Base-by-base conservation (phyloP, 2,113 vertebrate genomes). In the Dromaius novaehollandiae region DNA sequence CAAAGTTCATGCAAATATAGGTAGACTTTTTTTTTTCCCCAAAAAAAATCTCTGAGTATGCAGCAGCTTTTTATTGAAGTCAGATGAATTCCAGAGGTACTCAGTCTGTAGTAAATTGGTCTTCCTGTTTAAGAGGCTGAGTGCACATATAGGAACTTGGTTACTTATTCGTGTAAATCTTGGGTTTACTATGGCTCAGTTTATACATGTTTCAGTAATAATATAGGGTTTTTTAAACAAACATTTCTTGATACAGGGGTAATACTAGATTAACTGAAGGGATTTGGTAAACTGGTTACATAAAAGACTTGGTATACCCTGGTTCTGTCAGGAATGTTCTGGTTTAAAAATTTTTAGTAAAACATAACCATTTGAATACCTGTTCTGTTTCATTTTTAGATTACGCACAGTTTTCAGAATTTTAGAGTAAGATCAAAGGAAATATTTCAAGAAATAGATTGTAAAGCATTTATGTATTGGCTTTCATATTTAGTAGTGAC, bases 401-500 rank as follows among this genome's bases (percentile, higher is more conserved):
- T 70, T 77, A 40, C 25, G 79, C 0, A 2, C 8, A 5, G 8
- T 86, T 91, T 78, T 82, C 36, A 68, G 42, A 68, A 55, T 87
- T 78, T 81, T 38, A 71, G 10, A 30, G 56, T 83, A 55, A 83
- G 40, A 36, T 83, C 8, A 77, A 90, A 74, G 36, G 44, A 91
- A 46, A n/a, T 82, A 78, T 13, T 86, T 76, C 8, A 79, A 75
- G 50, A 84, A 83, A 58, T 36, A 70, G n/a, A 19, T 36, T 0
- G 0, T 38, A 46, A 40, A 48, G 28, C 9, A 55, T 80, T 69
- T 91, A 30, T 24, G 16, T 80, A 28, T 22, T 46, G 24, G 8
- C 61, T 93, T 82, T 89, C 50, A 55, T 74, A 74, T 92, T 91
- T 88, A 86, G 65, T 89, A 80, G n/a, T 80, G 65, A 75, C 34